Base-by-base conservation (phyloP, 30 jellyfish, hydroid and myxozoan genomes). In the Chrysaora quinquecirrha region DNA sequence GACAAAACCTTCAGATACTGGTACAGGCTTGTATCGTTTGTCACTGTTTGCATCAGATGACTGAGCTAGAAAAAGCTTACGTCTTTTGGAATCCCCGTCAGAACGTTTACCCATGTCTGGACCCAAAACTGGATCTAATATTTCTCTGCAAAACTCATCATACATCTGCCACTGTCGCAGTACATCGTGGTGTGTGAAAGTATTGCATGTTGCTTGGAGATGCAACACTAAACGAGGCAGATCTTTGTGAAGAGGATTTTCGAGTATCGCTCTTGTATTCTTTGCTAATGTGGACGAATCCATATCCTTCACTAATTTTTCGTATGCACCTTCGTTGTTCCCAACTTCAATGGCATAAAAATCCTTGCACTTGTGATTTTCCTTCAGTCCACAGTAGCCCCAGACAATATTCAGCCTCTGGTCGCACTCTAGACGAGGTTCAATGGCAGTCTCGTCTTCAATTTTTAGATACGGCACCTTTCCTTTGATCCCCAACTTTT, bases 121-220 rank as follows among this genome's bases (percentile, higher is more conserved):
- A 34, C 88, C 88, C 14, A 77, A n/a, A 58, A 33, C 43, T 16
- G 80, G 78, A 18, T 77, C 88, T 60, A 77, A 32, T 10, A 20
- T 9, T n/a, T 77, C 58, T 77, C 30, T 63, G 70, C 71, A 77
- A 16, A 77, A 24, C 82, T 10, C 19, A 38, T 79, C 76, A 49
- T 63, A 48, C 75, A 29, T 33, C 21, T 35, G 29, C 83, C 75
- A 79, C 63, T 79, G 90, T 43, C 69, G 64, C 3, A 64, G 90
- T 19, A 79, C 83, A 20, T 6, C 31, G 23, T 47, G 31, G 38
- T 79, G 82, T 16, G 75, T 66, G 43, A 77, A 60, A 10, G 56
- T 22, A 48, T 79, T 79, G 74, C 90, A 79, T 3, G 84, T 79
- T 65, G 90, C 90, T 61, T 63, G 73, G 58, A 76, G 88, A 76